A percentile compares a stretch with the other conserved stretches of the same genome.
Conservation (phyloP, 2,113 vertebrate species). For the Sardina pilchardus region DNA sequence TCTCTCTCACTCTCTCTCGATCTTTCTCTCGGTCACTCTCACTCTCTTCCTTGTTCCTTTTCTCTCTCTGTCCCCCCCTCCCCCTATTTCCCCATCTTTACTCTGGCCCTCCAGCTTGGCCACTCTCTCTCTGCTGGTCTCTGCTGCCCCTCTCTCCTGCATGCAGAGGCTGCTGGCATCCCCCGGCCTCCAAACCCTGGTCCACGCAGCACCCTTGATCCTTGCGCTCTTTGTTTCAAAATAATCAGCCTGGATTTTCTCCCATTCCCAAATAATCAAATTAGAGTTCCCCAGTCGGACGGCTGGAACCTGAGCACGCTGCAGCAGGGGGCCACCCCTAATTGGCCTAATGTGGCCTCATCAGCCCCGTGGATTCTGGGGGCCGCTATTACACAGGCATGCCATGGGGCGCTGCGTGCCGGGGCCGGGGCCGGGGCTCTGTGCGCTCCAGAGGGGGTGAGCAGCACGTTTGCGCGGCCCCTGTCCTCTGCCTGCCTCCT, state of each 20-base stretch:
- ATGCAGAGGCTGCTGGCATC: neutral
- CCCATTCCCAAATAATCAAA: conserved; percentile 49
- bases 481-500: conserved; percentile 27
- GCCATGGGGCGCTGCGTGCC: conserved; percentile 7
- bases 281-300: conserved; percentile 41
- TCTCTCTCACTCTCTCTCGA: neutral
- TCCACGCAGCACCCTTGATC: conserved; percentile 4
- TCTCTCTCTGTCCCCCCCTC: conserved; percentile 9
- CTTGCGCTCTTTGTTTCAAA: conserved; percentile 41
- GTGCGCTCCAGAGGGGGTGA: conserved; percentile 23
- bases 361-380: conserved; percentile 52
- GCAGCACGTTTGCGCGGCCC: conserved; percentile 44
- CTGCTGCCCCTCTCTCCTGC: neutral
- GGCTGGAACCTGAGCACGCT: conserved; percentile 52
- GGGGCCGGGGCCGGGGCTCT: conserved; percentile 22
- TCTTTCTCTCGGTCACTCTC: neutral
- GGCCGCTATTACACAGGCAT: conserved; percentile 38
- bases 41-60: neutral
- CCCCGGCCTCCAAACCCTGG: neutral
- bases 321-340: conserved; percentile 43
- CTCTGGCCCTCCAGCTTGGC: conserved; percentile 21
- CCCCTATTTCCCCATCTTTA: neutral
- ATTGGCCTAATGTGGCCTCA: conserved; percentile 64
- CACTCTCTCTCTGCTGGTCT: neutral
- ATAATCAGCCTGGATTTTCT: conserved; percentile 50